Evolutionary conservation across 2,888 invertebrate genomes (phyloP).

Genomic region (Drosophila ochracea): DNA sequence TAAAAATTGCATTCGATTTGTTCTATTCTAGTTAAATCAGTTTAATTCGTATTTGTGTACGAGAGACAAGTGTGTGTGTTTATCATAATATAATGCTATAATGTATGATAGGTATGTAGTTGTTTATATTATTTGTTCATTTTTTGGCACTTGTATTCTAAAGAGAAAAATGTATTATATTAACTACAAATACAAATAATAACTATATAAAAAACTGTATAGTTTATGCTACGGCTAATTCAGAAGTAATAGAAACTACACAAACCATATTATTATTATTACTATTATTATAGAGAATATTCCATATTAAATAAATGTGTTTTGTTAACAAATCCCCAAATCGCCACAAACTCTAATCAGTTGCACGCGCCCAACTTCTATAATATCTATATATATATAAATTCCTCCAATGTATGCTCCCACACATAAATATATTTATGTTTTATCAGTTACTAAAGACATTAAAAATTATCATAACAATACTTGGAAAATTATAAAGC

Average conservation of each 20-base stretch:
- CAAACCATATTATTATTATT: slow-evolving; percentile 43
- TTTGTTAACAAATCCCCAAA: slow-evolving; percentile 61
- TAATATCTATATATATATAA: not conserved
- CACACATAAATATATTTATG: not conserved
- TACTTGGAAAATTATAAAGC: not conserved
- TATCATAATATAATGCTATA: slow-evolving; percentile 19
- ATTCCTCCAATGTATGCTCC: not conserved
- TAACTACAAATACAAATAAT: slow-evolving; percentile 69
- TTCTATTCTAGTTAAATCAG: slow-evolving; percentile 20
- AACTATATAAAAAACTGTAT: slow-evolving; percentile 60
- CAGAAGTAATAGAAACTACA: slow-evolving; percentile 62
- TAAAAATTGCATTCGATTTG: slow-evolving; percentile 58
- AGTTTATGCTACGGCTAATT: slow-evolving; percentile 60
- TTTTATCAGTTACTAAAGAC: not conserved
- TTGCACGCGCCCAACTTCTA: slow-evolving; percentile 30
- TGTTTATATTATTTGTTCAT: slow-evolving; percentile 67
- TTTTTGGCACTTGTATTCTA: slow-evolving; percentile 64
- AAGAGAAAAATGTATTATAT: slow-evolving; percentile 68
- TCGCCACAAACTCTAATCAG: slow-evolving; percentile 31
- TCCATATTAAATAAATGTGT: slow-evolving; percentile 71
- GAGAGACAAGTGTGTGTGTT: slow-evolving; percentile 64
- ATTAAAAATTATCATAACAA: not conserved
- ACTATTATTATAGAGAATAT: slow-evolving; percentile 69
- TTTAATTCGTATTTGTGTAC: slow-evolving; percentile 36
- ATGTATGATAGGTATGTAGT: slow-evolving; percentile 46